phyloP scores from a whole-genome alignment of 2,888 invertebrate genomes.

The Apocheima hispidaria region DNA sequence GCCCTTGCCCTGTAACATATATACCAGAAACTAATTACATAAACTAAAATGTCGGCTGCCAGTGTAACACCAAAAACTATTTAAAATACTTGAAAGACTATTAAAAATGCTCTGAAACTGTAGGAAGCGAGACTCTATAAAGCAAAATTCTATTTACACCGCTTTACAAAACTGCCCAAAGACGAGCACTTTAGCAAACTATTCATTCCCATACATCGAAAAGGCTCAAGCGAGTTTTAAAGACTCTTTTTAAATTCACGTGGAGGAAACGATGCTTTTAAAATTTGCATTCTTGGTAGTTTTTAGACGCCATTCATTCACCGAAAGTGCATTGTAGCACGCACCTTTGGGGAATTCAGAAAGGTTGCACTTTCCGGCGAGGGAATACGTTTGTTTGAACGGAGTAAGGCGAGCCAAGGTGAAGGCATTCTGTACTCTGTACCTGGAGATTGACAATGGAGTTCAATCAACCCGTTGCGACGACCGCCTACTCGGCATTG shows the following conservation, averaged over 20 bases:
- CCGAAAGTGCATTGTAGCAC: conserved; percentile 60
- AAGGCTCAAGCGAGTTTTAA: conserved; percentile 52
- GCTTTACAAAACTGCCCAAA: conserved; percentile 39
- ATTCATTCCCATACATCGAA: conserved; percentile 51
- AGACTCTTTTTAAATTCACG: conserved; percentile 55
- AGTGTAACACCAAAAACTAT: not conserved
- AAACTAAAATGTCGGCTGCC: no score
- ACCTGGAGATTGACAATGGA: conserved; percentile 78
- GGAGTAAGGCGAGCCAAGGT: conserved; percentile 50
- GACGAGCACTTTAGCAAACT: conserved; percentile 47
- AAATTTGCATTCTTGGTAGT: conserved; percentile 62
- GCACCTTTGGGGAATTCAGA: conserved; percentile 45
- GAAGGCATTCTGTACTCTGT: conserved; percentile 61
- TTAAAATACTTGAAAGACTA: not conserved
- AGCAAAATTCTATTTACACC: conserved; percentile 37
- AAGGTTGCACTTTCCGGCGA: conserved; percentile 57
- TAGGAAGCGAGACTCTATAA: conserved; percentile 20
- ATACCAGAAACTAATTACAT: not conserved
- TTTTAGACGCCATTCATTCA: conserved; percentile 61
- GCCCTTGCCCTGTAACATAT: not conserved
- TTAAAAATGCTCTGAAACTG: not conserved
- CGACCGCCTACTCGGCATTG: conserved; percentile 78
- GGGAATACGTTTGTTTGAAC: conserved; percentile 50
- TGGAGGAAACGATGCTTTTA: conserved; percentile 58
- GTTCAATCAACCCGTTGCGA: conserved; percentile 79